A percentile compares a stretch with the other conserved stretches of the same genome.
These are phyloP conservation scores for Smithornis capensis DNA, from an alignment of 2,113 vertebrate species.

Conservation along the genomic window DNA sequence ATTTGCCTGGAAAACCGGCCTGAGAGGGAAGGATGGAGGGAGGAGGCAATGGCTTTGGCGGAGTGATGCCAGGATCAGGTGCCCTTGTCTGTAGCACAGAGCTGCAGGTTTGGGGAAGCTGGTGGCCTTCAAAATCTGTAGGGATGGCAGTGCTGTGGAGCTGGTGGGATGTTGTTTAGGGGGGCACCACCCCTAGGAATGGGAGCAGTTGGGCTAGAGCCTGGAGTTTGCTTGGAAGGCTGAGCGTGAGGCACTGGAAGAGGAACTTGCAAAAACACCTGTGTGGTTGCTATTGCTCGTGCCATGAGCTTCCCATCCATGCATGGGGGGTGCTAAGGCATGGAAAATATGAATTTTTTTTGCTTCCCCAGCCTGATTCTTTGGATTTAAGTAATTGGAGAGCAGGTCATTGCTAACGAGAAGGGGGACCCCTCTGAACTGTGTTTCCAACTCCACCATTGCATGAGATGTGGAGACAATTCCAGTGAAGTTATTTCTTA, in stretches of 20 bases:
- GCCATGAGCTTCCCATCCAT: background rate
- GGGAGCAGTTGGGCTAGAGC: background rate
- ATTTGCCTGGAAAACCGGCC: slow-evolving; percentile 32
- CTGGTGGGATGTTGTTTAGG: background rate
- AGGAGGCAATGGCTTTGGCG: background rate
- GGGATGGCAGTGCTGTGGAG: background rate
- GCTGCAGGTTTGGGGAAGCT: background rate
- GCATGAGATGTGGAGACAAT: background rate
- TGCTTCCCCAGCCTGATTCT: background rate
- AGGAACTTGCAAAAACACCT: background rate
- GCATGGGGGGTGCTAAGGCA: rapidly evolving
- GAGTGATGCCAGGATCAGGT: background rate
- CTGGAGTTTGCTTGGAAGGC: background rate
- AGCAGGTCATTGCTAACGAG: background rate
- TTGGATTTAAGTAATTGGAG: background rate
- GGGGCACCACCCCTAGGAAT: background rate
- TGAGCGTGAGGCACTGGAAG: background rate
- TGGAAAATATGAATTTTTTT: background rate
- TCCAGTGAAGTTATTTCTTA: background rate
- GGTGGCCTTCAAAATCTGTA: background rate
- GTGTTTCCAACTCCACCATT: background rate
- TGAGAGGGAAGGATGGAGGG: background rate
- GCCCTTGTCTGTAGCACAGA: rapidly evolving
- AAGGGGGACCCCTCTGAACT: background rate
- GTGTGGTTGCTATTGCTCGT: background rate